Evolutionary conservation across 2,113 vertebrate species (phyloP).

Genomic region (Sinocyclocheilus anshuiensis): DNA sequence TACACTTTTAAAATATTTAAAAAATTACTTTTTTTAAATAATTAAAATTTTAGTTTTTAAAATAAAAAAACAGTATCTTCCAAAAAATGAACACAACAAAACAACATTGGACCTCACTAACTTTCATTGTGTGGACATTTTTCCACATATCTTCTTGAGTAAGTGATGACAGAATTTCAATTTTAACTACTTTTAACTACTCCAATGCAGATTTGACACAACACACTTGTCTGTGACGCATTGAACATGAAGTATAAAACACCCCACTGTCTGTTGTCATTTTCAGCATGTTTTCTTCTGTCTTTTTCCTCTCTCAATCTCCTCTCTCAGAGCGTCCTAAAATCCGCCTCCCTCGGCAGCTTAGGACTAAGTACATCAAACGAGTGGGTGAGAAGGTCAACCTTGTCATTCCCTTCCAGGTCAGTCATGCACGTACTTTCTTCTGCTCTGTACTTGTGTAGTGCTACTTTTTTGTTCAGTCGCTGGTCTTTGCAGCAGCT

Average conservation of each 20-base stretch:
- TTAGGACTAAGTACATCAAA: conserved; percentile 80
- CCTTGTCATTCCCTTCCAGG: conserved; percentile 90
- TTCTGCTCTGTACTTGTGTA: neutral
- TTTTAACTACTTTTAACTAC: too few relatives aligned
- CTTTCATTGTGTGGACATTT: neutral
- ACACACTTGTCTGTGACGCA: neutral
- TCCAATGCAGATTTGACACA: neutral
- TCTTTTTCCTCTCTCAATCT: neutral
- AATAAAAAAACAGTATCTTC: too few relatives aligned
- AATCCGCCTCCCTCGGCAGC: conserved; percentile 85
- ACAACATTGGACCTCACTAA: neutral
- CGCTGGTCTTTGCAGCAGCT: neutral
- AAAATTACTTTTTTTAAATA: too few relatives aligned
- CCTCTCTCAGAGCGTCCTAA: conserved; percentile 81
- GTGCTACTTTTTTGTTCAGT: neutral
- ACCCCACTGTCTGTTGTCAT: conserved; percentile 16
- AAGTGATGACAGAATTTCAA: too few relatives aligned
- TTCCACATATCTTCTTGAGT: neutral
- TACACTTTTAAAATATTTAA: too few relatives aligned
- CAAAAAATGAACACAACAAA: neutral
- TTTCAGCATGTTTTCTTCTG: conserved; percentile 6
- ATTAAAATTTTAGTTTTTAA: too few relatives aligned
- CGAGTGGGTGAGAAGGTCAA: conserved; percentile 86
- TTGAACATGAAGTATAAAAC: neutral
- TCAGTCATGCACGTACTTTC: conserved; percentile 56